phyloP scores from a whole-genome alignment of 2,797 vertebrate species.

The Scarus forsteni region DNA sequence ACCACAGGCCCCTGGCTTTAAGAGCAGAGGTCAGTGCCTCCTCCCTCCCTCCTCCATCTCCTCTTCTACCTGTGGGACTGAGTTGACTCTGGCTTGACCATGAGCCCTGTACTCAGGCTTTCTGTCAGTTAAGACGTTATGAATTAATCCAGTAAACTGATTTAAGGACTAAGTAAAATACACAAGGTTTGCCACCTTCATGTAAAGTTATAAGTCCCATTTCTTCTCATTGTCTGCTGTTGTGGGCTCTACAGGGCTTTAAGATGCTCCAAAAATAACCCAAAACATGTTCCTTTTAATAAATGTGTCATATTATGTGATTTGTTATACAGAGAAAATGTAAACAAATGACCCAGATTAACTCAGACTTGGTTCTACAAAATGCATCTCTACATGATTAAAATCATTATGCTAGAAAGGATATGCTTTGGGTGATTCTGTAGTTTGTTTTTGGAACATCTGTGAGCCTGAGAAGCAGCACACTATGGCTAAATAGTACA shows the following conservation, averaged over 20 bases:
- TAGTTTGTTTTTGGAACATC: constrained; percentile 26
- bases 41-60: constrained; percentile 73
- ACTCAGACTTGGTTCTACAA: constrained; percentile 1
- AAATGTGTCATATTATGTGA: too few relatives aligned
- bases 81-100: constrained; percentile 41
- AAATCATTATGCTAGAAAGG: neutral
- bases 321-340: neutral
- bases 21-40: constrained; percentile 94
- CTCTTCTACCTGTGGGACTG: constrained; percentile 63
- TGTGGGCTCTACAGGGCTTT: constrained; percentile 15
- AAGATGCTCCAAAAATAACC: constrained; percentile 10
- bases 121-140: constrained; percentile 30
- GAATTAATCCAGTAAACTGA: constrained; percentile 6
- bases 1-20: constrained; percentile 93
- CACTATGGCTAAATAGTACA: constrained; percentile 1
- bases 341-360: neutral
- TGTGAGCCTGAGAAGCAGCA: constrained; percentile 1
- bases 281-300: constrained; percentile 6
- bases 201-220: neutral
- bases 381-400: neutral
- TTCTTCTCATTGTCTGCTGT: constrained; percentile 4
- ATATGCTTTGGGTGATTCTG: neutral
- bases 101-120: constrained; percentile 13
- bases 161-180: constrained; percentile 1
- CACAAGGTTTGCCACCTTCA: neutral